phyloP scores from a whole-genome alignment of 2,113 vertebrate genomes.

The Rhinolophus sinicus region DNA sequence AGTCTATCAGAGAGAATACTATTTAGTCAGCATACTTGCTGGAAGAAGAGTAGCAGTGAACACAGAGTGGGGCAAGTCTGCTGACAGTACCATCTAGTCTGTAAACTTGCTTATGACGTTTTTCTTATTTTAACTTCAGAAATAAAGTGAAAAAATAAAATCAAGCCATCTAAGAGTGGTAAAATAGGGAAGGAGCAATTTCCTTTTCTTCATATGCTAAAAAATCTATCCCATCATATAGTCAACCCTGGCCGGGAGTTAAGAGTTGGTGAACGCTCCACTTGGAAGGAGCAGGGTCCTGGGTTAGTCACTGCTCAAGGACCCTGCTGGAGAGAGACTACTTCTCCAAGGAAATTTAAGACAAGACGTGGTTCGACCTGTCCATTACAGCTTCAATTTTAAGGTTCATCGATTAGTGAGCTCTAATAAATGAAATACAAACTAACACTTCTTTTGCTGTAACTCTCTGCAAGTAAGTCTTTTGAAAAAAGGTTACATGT shows the following conservation, averaged over 20 bases:
- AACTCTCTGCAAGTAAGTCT: conserved; percentile 41
- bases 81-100: neutral
- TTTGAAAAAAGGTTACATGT: neutral
- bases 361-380: neutral
- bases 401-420: conserved; percentile 1
- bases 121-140: conserved; percentile 53
- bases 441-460: neutral
- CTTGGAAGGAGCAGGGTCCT: neutral
- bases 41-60: neutral
- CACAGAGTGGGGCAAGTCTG: neutral
- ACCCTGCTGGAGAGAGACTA: neutral
- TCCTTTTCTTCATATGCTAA: neutral
- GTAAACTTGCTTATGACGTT: neutral
- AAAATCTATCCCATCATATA: neutral
- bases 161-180: neutral
- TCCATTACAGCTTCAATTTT: neutral
- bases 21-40: neutral
- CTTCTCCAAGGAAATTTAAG: conserved; percentile 16
- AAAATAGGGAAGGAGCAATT: neutral
- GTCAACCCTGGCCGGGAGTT: neutral
- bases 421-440: conserved; percentile 25
- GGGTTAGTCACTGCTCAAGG: neutral
- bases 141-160: conserved; percentile 44
- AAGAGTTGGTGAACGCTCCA: neutral
- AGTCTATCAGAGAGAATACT: conserved; percentile 2